phyloP scores from a whole-genome alignment of 2,888 invertebrate species.

The Sarcophaga variegata region DNA sequence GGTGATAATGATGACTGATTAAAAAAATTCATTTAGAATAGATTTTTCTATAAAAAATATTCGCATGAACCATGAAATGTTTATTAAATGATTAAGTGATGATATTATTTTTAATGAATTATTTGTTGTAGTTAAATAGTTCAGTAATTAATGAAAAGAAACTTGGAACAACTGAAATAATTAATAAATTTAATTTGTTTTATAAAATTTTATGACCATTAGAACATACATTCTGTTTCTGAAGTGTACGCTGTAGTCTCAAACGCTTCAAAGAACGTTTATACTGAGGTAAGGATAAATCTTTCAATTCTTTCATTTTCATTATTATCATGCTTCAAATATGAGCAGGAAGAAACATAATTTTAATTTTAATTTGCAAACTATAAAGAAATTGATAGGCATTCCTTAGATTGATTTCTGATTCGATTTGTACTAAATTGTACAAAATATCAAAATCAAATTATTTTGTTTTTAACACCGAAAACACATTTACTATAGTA shows the following conservation, averaged over 20 bases:
- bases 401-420: no score
- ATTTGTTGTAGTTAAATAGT: background rate
- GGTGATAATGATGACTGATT: slow-evolving; percentile 24
- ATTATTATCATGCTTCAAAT: no score
- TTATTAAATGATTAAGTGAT: slow-evolving; percentile 4
- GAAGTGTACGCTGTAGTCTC: no score
- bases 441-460: no score
- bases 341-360: no score
- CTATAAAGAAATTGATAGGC: no score
- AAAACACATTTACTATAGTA: no score
- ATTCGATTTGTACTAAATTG: no score
- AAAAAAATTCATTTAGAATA: slow-evolving; percentile 6
- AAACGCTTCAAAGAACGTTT: background rate
- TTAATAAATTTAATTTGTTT: slow-evolving; percentile 15
- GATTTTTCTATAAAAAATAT: background rate
- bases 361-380: no score
- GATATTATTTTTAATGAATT: background rate
- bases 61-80: slow-evolving; percentile 18
- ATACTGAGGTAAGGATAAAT: background rate
- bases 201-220: background rate
- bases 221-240: no score
- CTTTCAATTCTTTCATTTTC: no score
- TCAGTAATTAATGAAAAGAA: background rate
- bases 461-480: no score
- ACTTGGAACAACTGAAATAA: slow-evolving; percentile 30